phyloP scores from a whole-genome alignment of 2,888 invertebrate species.

The Mylabris sibirica region DNA sequence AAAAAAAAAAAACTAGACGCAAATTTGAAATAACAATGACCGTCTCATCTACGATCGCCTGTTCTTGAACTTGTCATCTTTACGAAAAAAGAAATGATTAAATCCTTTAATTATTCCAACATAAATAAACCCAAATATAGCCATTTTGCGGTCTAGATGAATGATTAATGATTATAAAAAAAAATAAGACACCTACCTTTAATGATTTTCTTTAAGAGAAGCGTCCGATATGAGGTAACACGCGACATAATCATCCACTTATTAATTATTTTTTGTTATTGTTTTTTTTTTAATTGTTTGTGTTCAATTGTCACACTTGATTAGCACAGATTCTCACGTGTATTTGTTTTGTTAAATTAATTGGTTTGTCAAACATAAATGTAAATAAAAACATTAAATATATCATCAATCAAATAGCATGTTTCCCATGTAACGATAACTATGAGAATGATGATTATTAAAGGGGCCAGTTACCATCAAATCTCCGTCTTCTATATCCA shows the following conservation, averaged over 20 bases:
- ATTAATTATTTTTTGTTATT: neutral
- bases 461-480: neutral
- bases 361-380: neutral
- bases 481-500: neutral
- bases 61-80: neutral
- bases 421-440: neutral
- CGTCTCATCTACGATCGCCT: neutral
- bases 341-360: neutral
- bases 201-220: neutral
- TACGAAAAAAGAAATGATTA: neutral
- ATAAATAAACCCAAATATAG: neutral
- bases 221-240: neutral
- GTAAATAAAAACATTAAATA: neutral
- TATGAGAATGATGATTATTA: neutral
- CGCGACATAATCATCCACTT: conserved; percentile 5
- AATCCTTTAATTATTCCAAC: neutral
- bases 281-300: neutral
- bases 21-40: conserved; percentile 3
- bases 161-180: neutral
- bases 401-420: neutral
- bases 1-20: neutral
- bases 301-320: neutral
- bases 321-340: neutral
- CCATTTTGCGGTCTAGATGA: neutral
- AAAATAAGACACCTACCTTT: neutral